Evolutionary conservation across 2,113 vertebrate species (phyloP).

Genomic region (Canis aureus): DNA sequence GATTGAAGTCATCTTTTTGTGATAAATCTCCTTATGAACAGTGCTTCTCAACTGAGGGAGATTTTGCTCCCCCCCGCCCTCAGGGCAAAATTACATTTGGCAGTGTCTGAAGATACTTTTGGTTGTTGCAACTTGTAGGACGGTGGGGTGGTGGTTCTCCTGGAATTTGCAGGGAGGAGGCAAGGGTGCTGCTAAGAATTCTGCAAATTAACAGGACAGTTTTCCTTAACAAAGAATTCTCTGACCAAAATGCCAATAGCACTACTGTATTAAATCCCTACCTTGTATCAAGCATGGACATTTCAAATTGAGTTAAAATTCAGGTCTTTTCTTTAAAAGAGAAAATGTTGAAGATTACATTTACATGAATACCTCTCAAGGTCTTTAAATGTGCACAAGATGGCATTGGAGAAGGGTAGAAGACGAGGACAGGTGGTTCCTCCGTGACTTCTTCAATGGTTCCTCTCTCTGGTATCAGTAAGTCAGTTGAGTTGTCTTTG

Average conservation of each 20-base stretch:
- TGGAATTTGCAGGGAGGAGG: background rate
- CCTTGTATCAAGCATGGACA: background rate
- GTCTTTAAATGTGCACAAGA: background rate
- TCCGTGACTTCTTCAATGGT: background rate
- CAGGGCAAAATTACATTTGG: background rate
- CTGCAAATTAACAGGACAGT: background rate
- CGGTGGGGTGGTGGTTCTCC: background rate
- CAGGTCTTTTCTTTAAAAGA: background rate
- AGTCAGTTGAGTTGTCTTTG: background rate
- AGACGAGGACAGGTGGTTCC: background rate
- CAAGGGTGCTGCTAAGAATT: background rate
- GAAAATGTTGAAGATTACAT: background rate
- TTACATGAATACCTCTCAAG: background rate
- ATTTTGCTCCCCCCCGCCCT: background rate
- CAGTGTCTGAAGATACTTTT: background rate
- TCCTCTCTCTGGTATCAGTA: background rate
- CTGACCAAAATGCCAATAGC: background rate
- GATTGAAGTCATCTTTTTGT: background rate
- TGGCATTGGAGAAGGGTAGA: too few species aligned
- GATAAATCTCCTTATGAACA: background rate
- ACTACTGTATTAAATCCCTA: background rate
- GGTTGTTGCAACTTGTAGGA: background rate
- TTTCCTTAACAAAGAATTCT: background rate
- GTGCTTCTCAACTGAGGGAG: background rate
- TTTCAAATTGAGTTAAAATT: slow-evolving; percentile 39